phyloP scores from a whole-genome alignment of 2,888 invertebrate genomes.

The Congeria kusceri region DNA sequence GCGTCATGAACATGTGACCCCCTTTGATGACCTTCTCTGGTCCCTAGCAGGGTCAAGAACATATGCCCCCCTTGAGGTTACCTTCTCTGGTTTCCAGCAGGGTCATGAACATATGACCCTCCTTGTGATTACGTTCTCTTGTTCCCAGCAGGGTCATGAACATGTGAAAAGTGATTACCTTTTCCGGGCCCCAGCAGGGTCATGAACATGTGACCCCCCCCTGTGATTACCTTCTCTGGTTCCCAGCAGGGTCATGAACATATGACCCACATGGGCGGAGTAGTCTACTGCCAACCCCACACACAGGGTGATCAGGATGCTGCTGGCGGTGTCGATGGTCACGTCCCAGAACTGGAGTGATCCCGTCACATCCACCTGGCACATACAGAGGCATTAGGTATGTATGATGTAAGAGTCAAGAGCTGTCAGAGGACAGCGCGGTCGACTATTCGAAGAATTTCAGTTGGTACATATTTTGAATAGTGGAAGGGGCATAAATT shows the following conservation, averaged over 20 bases:
- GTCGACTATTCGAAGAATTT: too few relatives aligned
- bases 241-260: constrained; percentile 89
- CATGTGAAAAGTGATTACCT: too few relatives aligned
- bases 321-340: constrained; percentile 93
- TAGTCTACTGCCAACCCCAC: constrained; percentile 94
- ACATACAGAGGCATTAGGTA: constrained; percentile 2
- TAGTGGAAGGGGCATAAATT: too few relatives aligned
- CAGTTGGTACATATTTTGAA: too few relatives aligned
- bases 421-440: too few relatives aligned
- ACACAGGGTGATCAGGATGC: constrained; percentile 92
- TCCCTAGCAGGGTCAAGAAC: too few relatives aligned
- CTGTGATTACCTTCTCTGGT: constrained; percentile 85
- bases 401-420: too few relatives aligned
- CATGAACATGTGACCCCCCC: constrained; percentile 90
- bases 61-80: too few relatives aligned
- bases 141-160: too few relatives aligned
- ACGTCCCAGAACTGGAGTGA: constrained; percentile 89
- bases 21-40: too few relatives aligned
- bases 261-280: constrained; percentile 89
- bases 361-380: constrained; percentile 86
- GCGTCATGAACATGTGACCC: constrained; percentile 92
- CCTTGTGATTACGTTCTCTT: too few relatives aligned
- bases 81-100: constrained; percentile 86
- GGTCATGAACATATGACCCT: constrained; percentile 91
- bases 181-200: constrained; percentile 87